Evolutionary conservation across 2,888 invertebrate species (phyloP).

Genomic region (Synergus laeviventris): DNA sequence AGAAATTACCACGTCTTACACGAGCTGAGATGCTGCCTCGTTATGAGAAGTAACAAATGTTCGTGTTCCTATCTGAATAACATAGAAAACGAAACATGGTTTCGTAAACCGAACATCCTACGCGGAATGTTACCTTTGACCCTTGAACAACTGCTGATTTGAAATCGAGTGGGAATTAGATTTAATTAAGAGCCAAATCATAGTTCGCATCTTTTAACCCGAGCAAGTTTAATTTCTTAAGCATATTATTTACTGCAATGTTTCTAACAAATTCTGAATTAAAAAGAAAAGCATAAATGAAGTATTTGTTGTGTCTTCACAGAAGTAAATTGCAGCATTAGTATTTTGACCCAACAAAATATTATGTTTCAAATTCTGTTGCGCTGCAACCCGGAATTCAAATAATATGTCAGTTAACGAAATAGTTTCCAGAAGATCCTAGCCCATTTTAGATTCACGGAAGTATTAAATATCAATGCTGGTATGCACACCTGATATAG

Average conservation of each 20-base stretch:
- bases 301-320: too few species aligned
- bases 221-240: background rate
- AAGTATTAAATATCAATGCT: too few species aligned
- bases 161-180: conserved; percentile 7
- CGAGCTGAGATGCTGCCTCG: conserved; percentile 23
- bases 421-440: too few species aligned
- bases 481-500: too few species aligned
- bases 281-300: too few species aligned
- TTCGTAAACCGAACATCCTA: background rate
- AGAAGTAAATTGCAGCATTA: too few species aligned
- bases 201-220: background rate
- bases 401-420: too few species aligned
- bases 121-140: background rate
- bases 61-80: conserved; percentile 44
- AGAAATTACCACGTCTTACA: conserved; percentile 45
- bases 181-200: conserved; percentile 4
- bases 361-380: too few species aligned
- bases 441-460: too few species aligned
- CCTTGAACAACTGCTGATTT: background rate
- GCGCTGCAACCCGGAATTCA: too few species aligned
- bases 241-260: background rate
- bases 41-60: conserved; percentile 43
- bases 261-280: background rate
- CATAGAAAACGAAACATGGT: conserved; percentile 30
- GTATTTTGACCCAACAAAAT: too few species aligned